A percentile compares a stretch with the other conserved stretches of the same genome.
Evolutionary conservation across 2,113 vertebrate genomes (phyloP).

Genomic region (Loxodonta africana): DNA sequence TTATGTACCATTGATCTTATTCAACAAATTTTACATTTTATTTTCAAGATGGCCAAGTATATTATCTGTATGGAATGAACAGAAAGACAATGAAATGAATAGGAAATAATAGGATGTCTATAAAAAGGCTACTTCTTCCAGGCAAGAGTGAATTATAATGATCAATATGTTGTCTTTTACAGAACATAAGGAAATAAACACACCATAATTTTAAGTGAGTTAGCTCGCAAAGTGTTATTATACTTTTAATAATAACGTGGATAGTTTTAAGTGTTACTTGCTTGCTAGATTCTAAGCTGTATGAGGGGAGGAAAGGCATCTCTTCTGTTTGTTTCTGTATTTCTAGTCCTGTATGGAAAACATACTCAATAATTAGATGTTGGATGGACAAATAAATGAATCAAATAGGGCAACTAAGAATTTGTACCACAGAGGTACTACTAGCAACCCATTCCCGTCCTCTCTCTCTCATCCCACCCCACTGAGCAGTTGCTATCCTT

Average conservation of each 20-base stretch:
- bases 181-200: not conserved
- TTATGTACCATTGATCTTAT: not conserved
- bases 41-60: not conserved
- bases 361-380: not conserved
- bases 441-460: not conserved
- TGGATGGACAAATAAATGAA: not conserved
- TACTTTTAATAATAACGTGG: not conserved
- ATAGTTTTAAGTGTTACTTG: not conserved
- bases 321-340: not conserved
- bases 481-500: rapidly evolving
- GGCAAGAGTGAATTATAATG: not conserved
- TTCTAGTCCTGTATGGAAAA: not conserved
- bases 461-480: not conserved
- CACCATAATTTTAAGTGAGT: slow-evolving; percentile 19
- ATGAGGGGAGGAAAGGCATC: not conserved
- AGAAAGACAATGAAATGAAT: not conserved
- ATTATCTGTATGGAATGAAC: not conserved
- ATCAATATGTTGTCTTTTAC: not conserved
- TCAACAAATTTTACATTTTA: not conserved
- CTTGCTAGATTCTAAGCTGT: not conserved
- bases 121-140: not conserved
- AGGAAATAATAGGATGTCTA: not conserved
- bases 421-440: not conserved
- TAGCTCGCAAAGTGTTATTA: not conserved
- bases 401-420: not conserved